Evolutionary conservation across 2,797 vertebrate species (phyloP).

Genomic region (Kryptolebias ocellatus): DNA sequence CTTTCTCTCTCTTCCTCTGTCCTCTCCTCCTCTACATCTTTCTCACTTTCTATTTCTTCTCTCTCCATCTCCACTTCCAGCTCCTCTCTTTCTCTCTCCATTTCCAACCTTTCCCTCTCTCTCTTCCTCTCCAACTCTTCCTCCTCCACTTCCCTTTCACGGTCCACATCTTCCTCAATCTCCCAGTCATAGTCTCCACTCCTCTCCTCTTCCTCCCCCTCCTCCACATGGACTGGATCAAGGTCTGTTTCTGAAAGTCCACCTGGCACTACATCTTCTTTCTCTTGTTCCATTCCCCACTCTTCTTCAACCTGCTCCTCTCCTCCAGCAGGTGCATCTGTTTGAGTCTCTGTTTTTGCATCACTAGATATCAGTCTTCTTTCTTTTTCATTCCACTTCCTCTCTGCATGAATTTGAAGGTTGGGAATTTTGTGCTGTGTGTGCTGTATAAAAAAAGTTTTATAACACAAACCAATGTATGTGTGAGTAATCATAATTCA

Average conservation of each 20-base stretch:
- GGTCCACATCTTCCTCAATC: conserved; percentile 59
- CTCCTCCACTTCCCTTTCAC: conserved; percentile 63
- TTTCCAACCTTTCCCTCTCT: conserved; percentile 52
- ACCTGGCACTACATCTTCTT: conserved; percentile 3
- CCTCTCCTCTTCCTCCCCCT: conserved; percentile 64
- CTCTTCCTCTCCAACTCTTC: conserved; percentile 62
- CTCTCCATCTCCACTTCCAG: conserved; percentile 46
- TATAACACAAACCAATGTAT: conserved; percentile 10
- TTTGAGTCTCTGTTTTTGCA: conserved; percentile 11
- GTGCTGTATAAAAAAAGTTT: conserved; percentile 51
- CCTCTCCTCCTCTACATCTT: conserved; percentile 22
- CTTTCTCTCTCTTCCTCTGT: conserved; percentile 27
- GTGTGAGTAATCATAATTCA: background rate
- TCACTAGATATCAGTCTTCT: conserved; percentile 28
- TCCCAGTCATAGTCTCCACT: conserved; percentile 73
- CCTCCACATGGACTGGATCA: conserved; percentile 43
- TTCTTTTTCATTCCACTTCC: conserved; percentile 26
- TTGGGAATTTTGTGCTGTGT: conserved; percentile 48
- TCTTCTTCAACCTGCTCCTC: conserved; percentile 21
- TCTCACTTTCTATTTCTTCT: conserved; percentile 44
- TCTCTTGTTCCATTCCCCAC: conserved; percentile 20
- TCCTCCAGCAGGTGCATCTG: conserved; percentile 13
- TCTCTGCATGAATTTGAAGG: background rate
- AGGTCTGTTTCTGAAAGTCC: conserved; percentile 20
- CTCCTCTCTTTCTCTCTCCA: conserved; percentile 51